phyloP scores from a whole-genome alignment of 2,888 invertebrate species.

The Nemotelus pantherinus region DNA sequence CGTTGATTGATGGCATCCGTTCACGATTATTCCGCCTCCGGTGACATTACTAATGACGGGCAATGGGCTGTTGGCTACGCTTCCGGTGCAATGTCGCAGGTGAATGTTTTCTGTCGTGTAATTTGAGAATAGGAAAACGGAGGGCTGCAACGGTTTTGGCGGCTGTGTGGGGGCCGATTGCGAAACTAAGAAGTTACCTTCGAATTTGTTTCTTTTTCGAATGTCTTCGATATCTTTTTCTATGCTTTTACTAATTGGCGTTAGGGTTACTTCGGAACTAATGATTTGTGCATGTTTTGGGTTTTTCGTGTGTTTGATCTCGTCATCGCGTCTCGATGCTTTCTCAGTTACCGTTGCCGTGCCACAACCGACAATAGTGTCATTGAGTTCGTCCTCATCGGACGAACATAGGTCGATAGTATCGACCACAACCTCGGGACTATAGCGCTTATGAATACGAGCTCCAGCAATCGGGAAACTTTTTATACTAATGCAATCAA shows the following conservation, averaged over 20 bases:
- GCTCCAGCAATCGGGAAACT: slow-evolving; percentile 56
- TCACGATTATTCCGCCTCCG: slow-evolving; percentile 51
- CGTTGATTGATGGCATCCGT: slow-evolving; percentile 5
- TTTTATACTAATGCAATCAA: neutral
- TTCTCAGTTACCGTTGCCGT: neutral
- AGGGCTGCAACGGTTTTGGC: slow-evolving; percentile 60
- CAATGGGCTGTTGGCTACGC: neutral
- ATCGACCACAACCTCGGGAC: slow-evolving; percentile 64
- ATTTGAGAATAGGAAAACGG: slow-evolving; percentile 62
- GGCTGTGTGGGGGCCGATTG: slow-evolving; percentile 53
- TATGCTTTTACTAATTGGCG: slow-evolving; percentile 37
- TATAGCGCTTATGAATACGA: slow-evolving; percentile 57
- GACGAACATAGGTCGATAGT: slow-evolving; percentile 76
- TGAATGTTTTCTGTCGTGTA: slow-evolving; percentile 56
- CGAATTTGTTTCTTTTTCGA: slow-evolving; percentile 48
- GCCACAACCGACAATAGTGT: slow-evolving; percentile 33
- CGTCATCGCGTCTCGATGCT: neutral
- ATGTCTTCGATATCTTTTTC: slow-evolving; percentile 43
- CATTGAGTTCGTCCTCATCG: slow-evolving; percentile 68
- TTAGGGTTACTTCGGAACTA: slow-evolving; percentile 45
- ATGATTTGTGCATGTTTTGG: slow-evolving; percentile 2
- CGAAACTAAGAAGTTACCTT: slow-evolving; percentile 53
- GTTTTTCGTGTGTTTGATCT: neutral
- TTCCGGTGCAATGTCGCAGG: slow-evolving; percentile 26
- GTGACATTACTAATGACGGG: slow-evolving; percentile 44